These are phyloP conservation scores for Mamestra configurata DNA, from an alignment of 1,140 invertebrate genomes.

Conservation along the genomic window DNA sequence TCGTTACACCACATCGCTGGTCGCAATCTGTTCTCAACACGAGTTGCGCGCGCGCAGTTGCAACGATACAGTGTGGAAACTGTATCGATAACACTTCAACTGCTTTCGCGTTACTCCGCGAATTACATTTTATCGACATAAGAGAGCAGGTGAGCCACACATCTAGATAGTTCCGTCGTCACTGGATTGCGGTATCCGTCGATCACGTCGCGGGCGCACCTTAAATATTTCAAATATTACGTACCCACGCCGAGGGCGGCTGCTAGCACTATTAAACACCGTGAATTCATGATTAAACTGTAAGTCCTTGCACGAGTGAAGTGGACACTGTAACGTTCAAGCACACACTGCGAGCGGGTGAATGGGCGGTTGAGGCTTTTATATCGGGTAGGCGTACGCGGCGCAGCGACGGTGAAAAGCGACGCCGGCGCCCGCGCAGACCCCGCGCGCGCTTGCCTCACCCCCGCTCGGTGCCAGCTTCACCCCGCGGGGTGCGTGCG, in stretches of 20 bases:
- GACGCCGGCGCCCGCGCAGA: conserved; percentile 68
- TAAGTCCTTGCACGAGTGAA: conserved; percentile 83
- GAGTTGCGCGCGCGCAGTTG: conserved; percentile 57
- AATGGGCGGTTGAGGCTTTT: conserved; percentile 85
- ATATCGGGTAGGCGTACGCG: conserved; percentile 83
- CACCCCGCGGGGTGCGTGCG: conserved; percentile 28
- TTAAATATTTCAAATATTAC: conserved; percentile 83
- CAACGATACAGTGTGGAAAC: conserved; percentile 61
- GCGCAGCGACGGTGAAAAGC: conserved; percentile 78
- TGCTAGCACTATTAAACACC: conserved; percentile 87
- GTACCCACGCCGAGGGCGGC: conserved; percentile 86
- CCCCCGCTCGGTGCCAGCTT: conserved; percentile 23
- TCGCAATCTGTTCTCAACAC: conserved; percentile 60
- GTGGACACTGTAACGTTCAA: conserved; percentile 85
- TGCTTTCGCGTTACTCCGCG: conserved; percentile 66
- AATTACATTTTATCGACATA: conserved; percentile 59
- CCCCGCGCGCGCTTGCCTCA: conserved; percentile 56
- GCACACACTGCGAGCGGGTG: conserved; percentile 87
- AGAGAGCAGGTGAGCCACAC: conserved; percentile 55
- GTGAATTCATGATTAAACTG: conserved; percentile 83
- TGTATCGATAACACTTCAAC: conserved; percentile 60
- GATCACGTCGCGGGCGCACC: conserved; percentile 66
- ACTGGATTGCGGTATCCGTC: conserved; percentile 55
- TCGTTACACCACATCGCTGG: conserved; percentile 60
- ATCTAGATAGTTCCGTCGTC: conserved; percentile 58